Base-by-base conservation (phyloP, 2,797 vertebrate genomes). In the Fratercula arctica region DNA sequence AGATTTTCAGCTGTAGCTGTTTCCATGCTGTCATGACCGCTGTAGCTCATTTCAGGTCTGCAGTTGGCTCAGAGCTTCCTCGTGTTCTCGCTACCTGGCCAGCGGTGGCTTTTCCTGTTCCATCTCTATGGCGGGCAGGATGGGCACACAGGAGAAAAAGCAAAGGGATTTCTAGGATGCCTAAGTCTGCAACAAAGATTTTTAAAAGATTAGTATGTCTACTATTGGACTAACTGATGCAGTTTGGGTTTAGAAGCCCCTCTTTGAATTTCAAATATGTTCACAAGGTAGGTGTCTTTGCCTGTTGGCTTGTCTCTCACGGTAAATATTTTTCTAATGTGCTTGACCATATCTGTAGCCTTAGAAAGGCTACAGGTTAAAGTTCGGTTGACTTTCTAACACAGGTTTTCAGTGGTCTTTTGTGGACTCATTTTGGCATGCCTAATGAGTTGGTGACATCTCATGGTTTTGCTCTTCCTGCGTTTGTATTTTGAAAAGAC, bases 191-290 rank as follows among this genome's bases (percentile, higher is more conserved):
- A 84, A 59, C 8, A 51, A 61, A 53, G 4, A 3, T 23, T 75
- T 67, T n/a, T 0, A 7, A 54, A 69, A 50, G 66, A 56, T 1
- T 15, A 35, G 0, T 57, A 2, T 61, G 21, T 26, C 24, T 76
- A 20, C 13, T 46, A 23, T 45, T 24, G 46, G 16, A 46, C 3
- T 70, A 39, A 43, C 5, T 59, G 46, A 57, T 41, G 3, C 3
- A 25, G 9, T 67, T 70, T 67, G 16, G 12, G 1, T 48, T 59
- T 31, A 81, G 69, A 72, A 76, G 2, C 2, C n/a, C 18, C 13
- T 73, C 14, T 88, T 50, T 63, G 35, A 68, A 59, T 82, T 92
- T 66, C 5, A 9, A 26, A 35, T 20, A 5, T 41, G 4, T 59
- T 73, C 4, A 16, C 28, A 63, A 82, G 8, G 23, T 35, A 79